Base-by-base conservation (phyloP, 2,888 invertebrate genomes). In the Gortyna flavago region DNA sequence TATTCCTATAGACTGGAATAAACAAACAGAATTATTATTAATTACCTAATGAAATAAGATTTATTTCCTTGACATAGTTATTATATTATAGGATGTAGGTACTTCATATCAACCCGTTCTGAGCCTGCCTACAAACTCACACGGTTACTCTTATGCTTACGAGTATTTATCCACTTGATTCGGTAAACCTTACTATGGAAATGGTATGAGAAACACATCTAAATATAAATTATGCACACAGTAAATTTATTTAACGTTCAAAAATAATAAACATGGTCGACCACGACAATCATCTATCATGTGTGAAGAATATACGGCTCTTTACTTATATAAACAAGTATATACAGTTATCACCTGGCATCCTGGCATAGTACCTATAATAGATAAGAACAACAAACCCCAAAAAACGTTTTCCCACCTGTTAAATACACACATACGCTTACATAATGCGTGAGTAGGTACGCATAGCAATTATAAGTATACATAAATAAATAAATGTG, bases 391-490 rank as follows among this genome's bases (percentile, higher is more conserved):
- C 21, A n/a, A 67, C 32, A 51, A 38, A 57, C 9, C 32, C 16
- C 9, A 48, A 64, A 77, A 69, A 66, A 67, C 29, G 57, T 62
- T 68, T 66, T 79, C 29, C 66, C 66, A 71, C 59, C 85, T 79
- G 67, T 79, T 72, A 77, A 54, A 83, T 84, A 78, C 68, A 79
- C 69, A 79, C n/a, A 74, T 61, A 79, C 38, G 11, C 69, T 80
- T 80, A 84, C 64, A 82, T 78, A 83, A 85, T 74, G 72, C 62
- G 54, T 73, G 61, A 80, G 82, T 59, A 44, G 11, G 44, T 81
- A 78, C 62, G 81, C 97, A 98, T 66, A 86, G 68, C 72, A 77
- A 80, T 81, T 75, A 83, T 72, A 79, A 5, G 25, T n/a, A 35
- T 84, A 87, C 85, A 87, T 88, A 83, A 88, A 90, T 83, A 85